A percentile compares a stretch with the other conserved stretches of the same genome.
phyloP scores from a whole-genome alignment of 2,113 vertebrate species.

The Acrocephalus kingi region DNA sequence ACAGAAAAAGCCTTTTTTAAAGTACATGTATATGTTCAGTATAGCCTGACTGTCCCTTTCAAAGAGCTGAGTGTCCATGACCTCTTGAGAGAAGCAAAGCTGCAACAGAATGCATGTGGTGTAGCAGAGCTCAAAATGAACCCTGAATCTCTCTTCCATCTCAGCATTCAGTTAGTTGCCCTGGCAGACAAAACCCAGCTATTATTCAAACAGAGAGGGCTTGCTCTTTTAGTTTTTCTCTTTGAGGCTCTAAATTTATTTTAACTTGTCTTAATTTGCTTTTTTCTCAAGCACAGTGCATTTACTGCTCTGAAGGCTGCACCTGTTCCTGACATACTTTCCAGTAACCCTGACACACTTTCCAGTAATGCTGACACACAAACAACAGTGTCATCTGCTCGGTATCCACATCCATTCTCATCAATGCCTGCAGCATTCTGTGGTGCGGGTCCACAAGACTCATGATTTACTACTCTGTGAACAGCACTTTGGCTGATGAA shows the following conservation, averaged over 20 bases:
- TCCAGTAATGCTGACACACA: neutral
- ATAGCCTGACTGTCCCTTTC: neutral
- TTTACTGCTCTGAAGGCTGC: neutral
- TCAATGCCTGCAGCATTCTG: neutral
- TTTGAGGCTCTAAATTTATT: neutral
- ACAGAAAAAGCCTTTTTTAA: neutral
- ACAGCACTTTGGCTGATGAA: slow-evolving; percentile 19
- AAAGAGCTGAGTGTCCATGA: neutral
- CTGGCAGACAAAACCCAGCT: neutral
- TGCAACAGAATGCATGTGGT: neutral
- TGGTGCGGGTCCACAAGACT: neutral
- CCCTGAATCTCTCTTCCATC: neutral
- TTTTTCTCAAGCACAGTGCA: neutral
- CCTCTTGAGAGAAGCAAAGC: neutral
- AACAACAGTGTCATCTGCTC: neutral
- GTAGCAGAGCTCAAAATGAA: neutral
- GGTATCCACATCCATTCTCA: neutral
- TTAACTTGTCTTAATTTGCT: neutral
- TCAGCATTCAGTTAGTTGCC: neutral
- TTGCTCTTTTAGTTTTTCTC: neutral
- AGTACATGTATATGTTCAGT: neutral
- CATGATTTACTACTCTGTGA: neutral
- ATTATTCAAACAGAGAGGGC: neutral
- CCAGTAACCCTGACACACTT: neutral
- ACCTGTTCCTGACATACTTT: neutral